Evolutionary conservation across 2,888 invertebrate species (phyloP).

Genomic region (Iselma pallidipennis): DNA sequence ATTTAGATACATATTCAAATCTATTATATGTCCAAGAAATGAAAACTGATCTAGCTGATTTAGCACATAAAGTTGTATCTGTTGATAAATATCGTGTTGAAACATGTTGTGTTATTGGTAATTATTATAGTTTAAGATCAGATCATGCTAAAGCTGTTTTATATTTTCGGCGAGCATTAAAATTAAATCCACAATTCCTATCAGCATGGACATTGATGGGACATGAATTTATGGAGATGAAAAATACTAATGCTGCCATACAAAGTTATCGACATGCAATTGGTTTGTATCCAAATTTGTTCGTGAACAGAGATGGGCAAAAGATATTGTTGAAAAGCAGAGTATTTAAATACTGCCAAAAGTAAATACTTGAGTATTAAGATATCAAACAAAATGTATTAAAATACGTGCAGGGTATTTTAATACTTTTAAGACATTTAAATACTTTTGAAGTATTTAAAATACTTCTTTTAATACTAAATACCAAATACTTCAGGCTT

Average conservation of each 20-base stretch:
- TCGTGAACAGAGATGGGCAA: too few species aligned
- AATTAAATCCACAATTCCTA: conserved; percentile 90
- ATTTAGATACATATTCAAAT: conserved; percentile 97
- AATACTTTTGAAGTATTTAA: too few species aligned
- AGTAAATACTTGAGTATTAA: too few species aligned
- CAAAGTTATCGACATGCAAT: conserved; percentile 97
- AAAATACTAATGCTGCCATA: conserved; percentile 98
- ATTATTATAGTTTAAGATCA: conserved; percentile 93
- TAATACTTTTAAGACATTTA: too few species aligned
- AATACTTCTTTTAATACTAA: too few species aligned
- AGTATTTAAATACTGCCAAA: too few species aligned
- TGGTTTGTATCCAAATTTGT: too few species aligned
- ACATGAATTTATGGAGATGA: conserved; percentile 98
- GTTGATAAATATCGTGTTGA: conserved; percentile 97
- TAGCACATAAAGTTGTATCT: conserved; percentile 91
- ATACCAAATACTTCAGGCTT: too few species aligned
- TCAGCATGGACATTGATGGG: conserved; percentile 99
- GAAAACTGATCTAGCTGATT: conserved; percentile 86
- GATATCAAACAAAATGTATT: too few species aligned
- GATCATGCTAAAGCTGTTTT: conserved; percentile 98
- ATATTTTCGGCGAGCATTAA: conserved; percentile 93
- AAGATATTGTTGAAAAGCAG: too few species aligned
- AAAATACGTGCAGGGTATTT: too few species aligned
- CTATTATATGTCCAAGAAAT: conserved; percentile 92
- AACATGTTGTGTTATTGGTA: conserved; percentile 97